Evolutionary conservation across 2,888 invertebrate genomes (phyloP), one percentile per base, ranked within the genome.

Genomic region (Rhagium mordax): DNA sequence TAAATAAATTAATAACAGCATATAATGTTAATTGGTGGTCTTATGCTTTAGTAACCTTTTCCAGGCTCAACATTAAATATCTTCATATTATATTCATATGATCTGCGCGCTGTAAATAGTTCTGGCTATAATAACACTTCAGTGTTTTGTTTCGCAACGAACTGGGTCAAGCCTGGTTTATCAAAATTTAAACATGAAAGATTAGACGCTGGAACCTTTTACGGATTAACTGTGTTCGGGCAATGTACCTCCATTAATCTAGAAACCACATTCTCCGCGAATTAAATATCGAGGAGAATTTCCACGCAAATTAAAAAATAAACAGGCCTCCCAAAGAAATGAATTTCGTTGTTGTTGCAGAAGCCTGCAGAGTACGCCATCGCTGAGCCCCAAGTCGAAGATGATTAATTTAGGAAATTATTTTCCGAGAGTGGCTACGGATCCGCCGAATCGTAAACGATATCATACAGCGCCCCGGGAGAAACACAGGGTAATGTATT

Each of bases 401-500:
- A 84, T 86, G 74, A 85, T 87, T 79, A 87, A 87, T 83, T 81
- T 87, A 71, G 85, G 86, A 68, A 87, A 85, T 81, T 87, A 87
- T 84, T 88, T 87, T 80, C 87, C 88, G 20, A 82, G 84, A 75
- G 84, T 84, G 73, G 84, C 85, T 60, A 85, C 84, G 59, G 89
- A 90, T 81, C 88, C 88, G 72, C 86, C 87, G 21, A 88, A 88
- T 76, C 85, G 89, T 80, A 91, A 91, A 83, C 87, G 90, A 65
- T 91, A 90, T 86, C 90, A 91, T 79, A 91, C 91, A 3, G 89
- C 91, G 7, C 90, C 91, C 0, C 88, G 91, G 80, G 91, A 91
- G 79, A 91, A 91, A 81, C 90, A 90, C 83, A 89, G 90, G 88
- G 91, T 91, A 84, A 85, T 15, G 83, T 79, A 47, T 53, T 24